These are phyloP conservation scores for Macroteleia sp. DNA, from an alignment of 2,888 invertebrate genomes.

Conservation along the genomic window DNA sequence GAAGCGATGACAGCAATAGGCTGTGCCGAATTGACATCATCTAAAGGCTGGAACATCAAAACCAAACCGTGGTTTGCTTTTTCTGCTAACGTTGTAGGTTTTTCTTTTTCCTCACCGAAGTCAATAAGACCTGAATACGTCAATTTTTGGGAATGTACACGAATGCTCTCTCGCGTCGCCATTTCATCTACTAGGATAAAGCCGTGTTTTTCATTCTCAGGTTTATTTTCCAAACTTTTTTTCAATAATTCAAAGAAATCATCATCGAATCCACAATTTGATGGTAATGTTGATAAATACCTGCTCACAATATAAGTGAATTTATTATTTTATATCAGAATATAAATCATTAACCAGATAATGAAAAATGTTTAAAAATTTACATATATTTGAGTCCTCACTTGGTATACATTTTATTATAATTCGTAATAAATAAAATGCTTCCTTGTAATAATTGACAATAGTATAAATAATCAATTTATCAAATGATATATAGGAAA, in stretches of 20 bases:
- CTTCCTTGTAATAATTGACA: too few species aligned
- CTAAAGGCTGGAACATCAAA: conserved; percentile 63
- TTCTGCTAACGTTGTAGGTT: conserved; percentile 7
- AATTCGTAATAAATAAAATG: too few species aligned
- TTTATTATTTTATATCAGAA: too few species aligned
- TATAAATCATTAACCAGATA: too few species aligned
- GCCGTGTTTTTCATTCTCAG: background rate
- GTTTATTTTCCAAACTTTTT: background rate
- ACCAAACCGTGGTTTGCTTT: conserved; percentile 52
- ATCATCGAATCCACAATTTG: conserved; percentile 20
- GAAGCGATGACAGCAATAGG: conserved; percentile 61
- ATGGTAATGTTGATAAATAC: conserved; percentile 9
- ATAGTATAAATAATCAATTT: too few species aligned
- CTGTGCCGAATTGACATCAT: conserved; percentile 45
- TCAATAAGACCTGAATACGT: conserved; percentile 17
- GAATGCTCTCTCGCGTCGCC: conserved; percentile 8
- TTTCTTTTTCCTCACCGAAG: conserved; percentile 2
- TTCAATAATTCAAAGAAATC: conserved; percentile 17
- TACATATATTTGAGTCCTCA: too few species aligned
- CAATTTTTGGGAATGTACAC: too few species aligned
- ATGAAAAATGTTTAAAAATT: too few species aligned
- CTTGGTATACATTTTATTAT: too few species aligned
- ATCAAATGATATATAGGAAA: too few species aligned
- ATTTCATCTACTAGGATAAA: conserved; percentile 20
- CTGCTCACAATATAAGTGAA: too few species aligned